Evolutionary conservation across 2,113 vertebrate species (phyloP), one percentile per base, ranked within the genome.

Genomic region (Dicerorhinus sumatrensis): DNA sequence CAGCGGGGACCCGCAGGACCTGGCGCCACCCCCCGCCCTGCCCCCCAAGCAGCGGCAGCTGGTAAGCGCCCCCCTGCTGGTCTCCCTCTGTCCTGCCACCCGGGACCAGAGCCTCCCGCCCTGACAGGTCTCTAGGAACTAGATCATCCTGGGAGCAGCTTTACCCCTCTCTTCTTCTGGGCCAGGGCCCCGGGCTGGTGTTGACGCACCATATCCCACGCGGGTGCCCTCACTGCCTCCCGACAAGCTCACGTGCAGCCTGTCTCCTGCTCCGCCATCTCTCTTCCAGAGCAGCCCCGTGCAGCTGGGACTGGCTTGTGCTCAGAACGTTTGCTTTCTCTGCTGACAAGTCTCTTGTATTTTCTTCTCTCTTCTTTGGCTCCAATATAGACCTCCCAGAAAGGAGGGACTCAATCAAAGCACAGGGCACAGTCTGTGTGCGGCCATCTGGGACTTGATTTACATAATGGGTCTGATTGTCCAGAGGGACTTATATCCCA

Each of bases 21-120:
- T 99, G 56, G 96, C 99, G 36, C 99, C 99, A 0, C 99, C 99
- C 2, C 99, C 99, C 1, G 99, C 99, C 9, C 98, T 99, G 76
- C 99, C 99, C 5, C 99, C 99, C 0, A 99, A 99, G 97, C 99
- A 99, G 98, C 98, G 99, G 98, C 99, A 99, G 98, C 99, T 99
- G 99, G 99, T 99, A 98, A 99, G 99, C 94, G 73, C 58, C 69
- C 60, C 63, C 6, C 6, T 1, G 5, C 79, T 13, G 6, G 3
- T 46, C 12, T 29, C 86, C 0, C 93, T 51, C 51, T 4, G 21
- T 31, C 4, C 27, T 5, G 3, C 46, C 39, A 11, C 23, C 69
- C 77, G 3, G 60, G 20, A 25, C 87, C 56, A 48, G 65, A 27
- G 27, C 54, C 33, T 54, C 56, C 5, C 0, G 33, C 67, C 48